phyloP scores from a whole-genome alignment of 2,113 vertebrate genomes.

The Tragelaphus scriptus region DNA sequence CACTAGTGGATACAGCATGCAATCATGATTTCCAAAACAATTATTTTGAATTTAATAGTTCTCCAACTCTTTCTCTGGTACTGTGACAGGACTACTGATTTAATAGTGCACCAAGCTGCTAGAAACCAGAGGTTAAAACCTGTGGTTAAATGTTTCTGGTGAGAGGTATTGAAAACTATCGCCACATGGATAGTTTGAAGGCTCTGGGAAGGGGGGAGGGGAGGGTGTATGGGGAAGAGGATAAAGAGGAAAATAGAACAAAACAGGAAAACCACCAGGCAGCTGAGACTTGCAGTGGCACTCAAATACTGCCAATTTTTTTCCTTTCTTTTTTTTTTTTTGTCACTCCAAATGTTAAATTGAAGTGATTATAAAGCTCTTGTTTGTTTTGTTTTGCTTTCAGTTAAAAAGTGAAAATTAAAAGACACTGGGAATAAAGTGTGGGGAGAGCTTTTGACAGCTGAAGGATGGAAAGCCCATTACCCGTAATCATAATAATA shows the following conservation, averaged over 20 bases:
- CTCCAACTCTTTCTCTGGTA: conserved; percentile 35
- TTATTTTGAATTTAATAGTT: conserved; percentile 62
- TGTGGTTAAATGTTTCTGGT: conserved; percentile 31
- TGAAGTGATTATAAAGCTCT: conserved; percentile 66
- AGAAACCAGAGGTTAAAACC: conserved; percentile 64
- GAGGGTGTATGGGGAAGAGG: not conserved
- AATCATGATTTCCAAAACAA: conserved; percentile 51
- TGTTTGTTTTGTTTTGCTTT: conserved; percentile 68
- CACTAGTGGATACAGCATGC: conserved; percentile 10
- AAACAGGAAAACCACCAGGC: conserved; percentile 43
- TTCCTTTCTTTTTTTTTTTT: not conserved
- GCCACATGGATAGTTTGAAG: not conserved
- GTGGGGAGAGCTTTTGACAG: conserved; percentile 55
- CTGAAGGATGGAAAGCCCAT: conserved; percentile 54
- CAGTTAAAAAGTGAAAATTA: conserved; percentile 67
- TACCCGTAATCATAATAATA: conserved; percentile 55
- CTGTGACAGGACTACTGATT: conserved; percentile 55
- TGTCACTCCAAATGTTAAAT: conserved; percentile 61
- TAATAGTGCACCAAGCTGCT: conserved; percentile 66
- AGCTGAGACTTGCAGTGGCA: conserved; percentile 47
- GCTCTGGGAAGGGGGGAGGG: not conserved
- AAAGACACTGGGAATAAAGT: conserved; percentile 62
- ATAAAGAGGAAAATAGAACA: conserved; percentile 43
- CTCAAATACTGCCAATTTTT: conserved; percentile 56
- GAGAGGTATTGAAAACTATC: conserved; percentile 61